A percentile compares a stretch with the other conserved stretches of the same genome.
Evolutionary conservation across 2,797 vertebrate genomes (phyloP).

Genomic region (Hylomyscus alleni): DNA sequence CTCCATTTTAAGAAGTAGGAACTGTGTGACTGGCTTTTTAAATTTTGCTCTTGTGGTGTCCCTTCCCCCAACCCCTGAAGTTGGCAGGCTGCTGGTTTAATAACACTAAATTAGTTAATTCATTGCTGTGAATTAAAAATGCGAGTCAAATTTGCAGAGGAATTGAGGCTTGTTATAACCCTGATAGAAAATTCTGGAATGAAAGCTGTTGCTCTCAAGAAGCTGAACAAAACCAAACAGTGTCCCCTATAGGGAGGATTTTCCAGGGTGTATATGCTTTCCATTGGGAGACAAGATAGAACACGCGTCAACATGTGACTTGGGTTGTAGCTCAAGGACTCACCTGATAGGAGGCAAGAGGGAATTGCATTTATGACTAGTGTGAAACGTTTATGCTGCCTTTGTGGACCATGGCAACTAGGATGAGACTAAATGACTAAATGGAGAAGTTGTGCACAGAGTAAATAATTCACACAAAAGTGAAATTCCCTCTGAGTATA

Average conservation of each 20-base stretch:
- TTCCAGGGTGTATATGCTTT: constrained; percentile 5
- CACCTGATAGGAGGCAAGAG: background rate
- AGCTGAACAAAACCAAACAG: constrained; percentile 51
- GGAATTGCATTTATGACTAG: background rate
- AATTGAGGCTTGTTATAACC: constrained; percentile 71
- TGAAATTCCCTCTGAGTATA: background rate
- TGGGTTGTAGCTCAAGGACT: constrained; percentile 39
- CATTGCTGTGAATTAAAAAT: constrained; percentile 67
- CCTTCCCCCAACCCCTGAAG: background rate
- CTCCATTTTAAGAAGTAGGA: constrained; percentile 52
- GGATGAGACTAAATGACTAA: background rate
- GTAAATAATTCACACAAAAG: background rate
- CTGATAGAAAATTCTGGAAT: constrained; percentile 67
- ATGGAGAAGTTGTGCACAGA: background rate
- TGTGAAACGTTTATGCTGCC: background rate
- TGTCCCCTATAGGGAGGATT: background rate
- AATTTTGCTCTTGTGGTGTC: constrained; percentile 38
- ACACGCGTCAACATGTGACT: background rate
- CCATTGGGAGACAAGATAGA: background rate
- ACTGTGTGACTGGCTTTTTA: constrained; percentile 69
- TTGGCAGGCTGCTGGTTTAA: constrained; percentile 72
- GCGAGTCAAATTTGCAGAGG: constrained; percentile 67
- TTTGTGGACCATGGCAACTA: background rate
- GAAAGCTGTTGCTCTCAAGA: constrained; percentile 18
- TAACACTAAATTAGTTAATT: constrained; percentile 80